Evolutionary conservation across 2,797 vertebrate species (phyloP), one percentile per base, ranked within the genome.

Genomic region (Pseudomugil tenellus): DNA sequence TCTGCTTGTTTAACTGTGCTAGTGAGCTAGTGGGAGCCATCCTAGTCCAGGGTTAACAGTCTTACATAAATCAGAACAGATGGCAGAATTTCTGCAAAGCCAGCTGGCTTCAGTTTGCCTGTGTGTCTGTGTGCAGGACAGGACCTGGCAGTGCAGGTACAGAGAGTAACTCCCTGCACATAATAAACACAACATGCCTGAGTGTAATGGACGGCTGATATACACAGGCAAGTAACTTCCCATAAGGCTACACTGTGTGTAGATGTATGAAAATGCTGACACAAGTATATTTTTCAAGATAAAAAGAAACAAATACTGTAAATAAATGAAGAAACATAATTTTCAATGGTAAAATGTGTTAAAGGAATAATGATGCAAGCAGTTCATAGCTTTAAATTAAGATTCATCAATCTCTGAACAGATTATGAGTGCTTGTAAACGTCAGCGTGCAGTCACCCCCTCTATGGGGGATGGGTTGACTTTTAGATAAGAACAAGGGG

Each of bases 91-190:
- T 82, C 67, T 87, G 85, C 63, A 84, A 81, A 83, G 87, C 91
- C 92, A 95, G 90, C 94, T 94, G 93, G 91, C 89, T 94, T 89
- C 74, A 89, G 92, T 95, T 95, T 91, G 74, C 58, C 70, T 80
- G 68, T 81, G 84, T 77, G 76, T 80, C 67, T 85, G 74, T 84
- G 89, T 76, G 77, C 75, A 83, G 83, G 84, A 90, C 84, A 87
- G 78, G 74, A 83, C 83, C 76, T 82, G 87, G 85, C 80, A 87
- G 92, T 67, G 41, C 79, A 92, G 81, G 85, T 84, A 89, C 87
- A 81, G 83, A 80, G 79, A 83, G 78, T 84, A 87, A 92, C 87
- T 87, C 87, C 76, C 79, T 83, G 70, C 86, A 76, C 70, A 69
- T 83, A 81, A 85, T 86, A 82, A 89, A 84, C 80, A 87, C 76